Percentiles rank a stretch among this genome's conserved stretches.
These are phyloP conservation scores for Otocyon megalotis DNA, from an alignment of 2,113 vertebrate genomes.

Conservation along the genomic window DNA sequence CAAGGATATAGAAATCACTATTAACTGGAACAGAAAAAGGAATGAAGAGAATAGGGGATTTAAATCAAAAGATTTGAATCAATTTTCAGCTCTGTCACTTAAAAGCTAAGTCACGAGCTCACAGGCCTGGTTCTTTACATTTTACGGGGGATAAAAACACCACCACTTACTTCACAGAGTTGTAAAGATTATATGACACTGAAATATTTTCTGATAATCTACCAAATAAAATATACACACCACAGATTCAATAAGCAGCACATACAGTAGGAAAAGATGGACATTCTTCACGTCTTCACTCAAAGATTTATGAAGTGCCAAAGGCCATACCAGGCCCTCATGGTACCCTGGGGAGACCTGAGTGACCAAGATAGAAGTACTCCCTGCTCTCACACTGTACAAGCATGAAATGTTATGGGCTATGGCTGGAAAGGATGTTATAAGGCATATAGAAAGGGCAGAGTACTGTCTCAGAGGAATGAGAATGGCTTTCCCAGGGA, in stretches of 20 bases:
- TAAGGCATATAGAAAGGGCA: background rate
- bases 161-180: background rate
- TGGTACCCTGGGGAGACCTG: background rate
- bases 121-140: background rate
- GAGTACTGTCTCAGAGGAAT: background rate
- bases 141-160: conserved; percentile 13
- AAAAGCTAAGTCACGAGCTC: conserved; percentile 39
- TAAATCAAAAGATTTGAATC: conserved; percentile 46
- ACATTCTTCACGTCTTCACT: background rate
- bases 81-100: background rate
- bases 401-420: background rate
- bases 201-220: conserved; percentile 39
- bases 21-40: background rate
- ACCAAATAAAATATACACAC: conserved; percentile 38
- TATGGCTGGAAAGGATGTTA: background rate
- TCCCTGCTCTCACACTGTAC: background rate
- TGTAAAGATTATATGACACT: conserved; percentile 24
- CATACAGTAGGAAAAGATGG: background rate
- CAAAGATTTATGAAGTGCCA: background rate
- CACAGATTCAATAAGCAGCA: background rate
- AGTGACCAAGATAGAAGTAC: background rate
- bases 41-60: background rate
- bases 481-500: background rate
- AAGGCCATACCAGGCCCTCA: background rate
- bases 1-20: background rate